A percentile compares a stretch with the other conserved stretches of the same genome.
Conservation (phyloP, 2,113 vertebrate genomes). For the Colossoma macropomum region DNA sequence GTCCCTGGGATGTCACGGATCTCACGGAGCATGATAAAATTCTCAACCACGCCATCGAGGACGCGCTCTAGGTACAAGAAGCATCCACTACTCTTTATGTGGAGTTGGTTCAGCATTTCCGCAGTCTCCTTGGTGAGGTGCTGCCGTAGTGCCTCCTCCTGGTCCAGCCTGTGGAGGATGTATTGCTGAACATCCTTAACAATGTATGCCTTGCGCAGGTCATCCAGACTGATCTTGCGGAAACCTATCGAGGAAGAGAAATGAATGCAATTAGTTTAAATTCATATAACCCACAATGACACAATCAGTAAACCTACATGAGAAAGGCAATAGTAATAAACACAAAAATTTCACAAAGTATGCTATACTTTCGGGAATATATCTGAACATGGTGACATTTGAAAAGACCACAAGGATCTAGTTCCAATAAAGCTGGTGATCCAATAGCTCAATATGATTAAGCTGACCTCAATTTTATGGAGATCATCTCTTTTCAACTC, state of each 20-base stretch:
- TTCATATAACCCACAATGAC: background rate
- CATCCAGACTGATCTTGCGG: slow-evolving; percentile 96
- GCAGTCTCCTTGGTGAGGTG: slow-evolving; percentile 98
- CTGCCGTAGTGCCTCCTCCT: slow-evolving; percentile 94
- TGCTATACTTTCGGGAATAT: no score
- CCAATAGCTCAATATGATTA: background rate
- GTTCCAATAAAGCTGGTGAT: background rate
- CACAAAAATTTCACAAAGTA: background rate
- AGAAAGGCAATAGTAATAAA: no score
- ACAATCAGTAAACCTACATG: background rate
- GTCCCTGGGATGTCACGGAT: slow-evolving; percentile 98
- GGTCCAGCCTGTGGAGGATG: slow-evolving; percentile 95
- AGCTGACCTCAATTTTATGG: slow-evolving; percentile 18
- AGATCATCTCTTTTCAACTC: background rate
- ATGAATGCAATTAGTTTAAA: slow-evolving; percentile 37
- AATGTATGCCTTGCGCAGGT: slow-evolving; percentile 95
- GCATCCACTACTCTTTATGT: slow-evolving; percentile 98
- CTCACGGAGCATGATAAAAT: slow-evolving; percentile 95
- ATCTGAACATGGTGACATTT: background rate
- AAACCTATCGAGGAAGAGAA: slow-evolving; percentile 82
- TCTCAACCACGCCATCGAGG: slow-evolving; percentile 96
- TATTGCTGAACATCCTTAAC: slow-evolving; percentile 99
- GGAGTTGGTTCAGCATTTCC: slow-evolving; percentile 98
- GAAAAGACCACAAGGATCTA: background rate
- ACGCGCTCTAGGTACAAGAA: slow-evolving; percentile 97